phyloP scores from a whole-genome alignment of 2,113 vertebrate genomes.

The Apistogramma diplotaenia region DNA sequence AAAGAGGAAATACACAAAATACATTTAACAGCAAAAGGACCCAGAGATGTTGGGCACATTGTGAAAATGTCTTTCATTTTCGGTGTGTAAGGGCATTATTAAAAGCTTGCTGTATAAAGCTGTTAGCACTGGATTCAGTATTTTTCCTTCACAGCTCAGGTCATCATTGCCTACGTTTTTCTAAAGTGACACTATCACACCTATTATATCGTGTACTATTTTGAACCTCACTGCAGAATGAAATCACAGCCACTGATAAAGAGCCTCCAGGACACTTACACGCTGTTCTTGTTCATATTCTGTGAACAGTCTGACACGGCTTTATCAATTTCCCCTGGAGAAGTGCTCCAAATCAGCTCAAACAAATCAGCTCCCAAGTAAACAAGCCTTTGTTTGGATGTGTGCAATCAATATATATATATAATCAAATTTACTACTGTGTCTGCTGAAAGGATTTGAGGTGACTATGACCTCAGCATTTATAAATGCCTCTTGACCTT shows the following conservation, averaged over 20 bases:
- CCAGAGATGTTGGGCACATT: background rate
- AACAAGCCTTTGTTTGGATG: slow-evolving; percentile 11
- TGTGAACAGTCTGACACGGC: slow-evolving; percentile 23
- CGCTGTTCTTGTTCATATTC: background rate
- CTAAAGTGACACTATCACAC: slow-evolving; percentile 19
- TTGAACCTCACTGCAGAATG: slow-evolving; percentile 1
- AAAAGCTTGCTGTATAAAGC: background rate
- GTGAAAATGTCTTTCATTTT: background rate
- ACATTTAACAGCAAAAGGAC: background rate
- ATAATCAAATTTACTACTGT: background rate
- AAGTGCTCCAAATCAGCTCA: background rate
- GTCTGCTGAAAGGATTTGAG: background rate
- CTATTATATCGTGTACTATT: slow-evolving; percentile 10
- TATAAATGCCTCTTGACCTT: background rate
- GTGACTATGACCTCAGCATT: slow-evolving; percentile 4
- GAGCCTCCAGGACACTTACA: slow-evolving; percentile 15
- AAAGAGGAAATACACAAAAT: background rate
- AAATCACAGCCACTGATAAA: slow-evolving; percentile 24
- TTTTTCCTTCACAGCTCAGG: background rate
- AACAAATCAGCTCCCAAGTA: background rate
- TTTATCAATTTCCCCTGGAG: background rate
- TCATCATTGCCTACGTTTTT: background rate
- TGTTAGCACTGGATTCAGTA: background rate
- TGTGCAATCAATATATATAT: background rate
- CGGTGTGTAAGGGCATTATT: background rate